phyloP scores from a whole-genome alignment of 2,113 vertebrate species.

The Nanorana parkeri region DNA sequence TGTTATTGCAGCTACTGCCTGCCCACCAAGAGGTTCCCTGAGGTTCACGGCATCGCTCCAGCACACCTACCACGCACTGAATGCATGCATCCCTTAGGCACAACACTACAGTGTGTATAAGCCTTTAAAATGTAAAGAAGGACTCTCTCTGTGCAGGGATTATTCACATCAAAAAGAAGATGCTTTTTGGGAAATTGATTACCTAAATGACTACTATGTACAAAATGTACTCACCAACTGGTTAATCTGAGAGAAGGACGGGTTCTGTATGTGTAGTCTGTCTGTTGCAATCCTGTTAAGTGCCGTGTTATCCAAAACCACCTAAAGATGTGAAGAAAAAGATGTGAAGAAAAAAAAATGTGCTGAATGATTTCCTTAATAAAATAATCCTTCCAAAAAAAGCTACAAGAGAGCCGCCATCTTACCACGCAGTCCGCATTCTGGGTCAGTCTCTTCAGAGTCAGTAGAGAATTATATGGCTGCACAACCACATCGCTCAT shows the following conservation, averaged over 20 bases:
- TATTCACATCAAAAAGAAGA: neutral
- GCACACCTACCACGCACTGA: too few species aligned
- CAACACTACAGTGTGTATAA: too few species aligned
- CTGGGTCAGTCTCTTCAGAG: constrained; percentile 95
- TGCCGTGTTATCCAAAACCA: constrained; percentile 95
- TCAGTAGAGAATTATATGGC: constrained; percentile 96
- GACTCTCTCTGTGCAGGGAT: too few species aligned
- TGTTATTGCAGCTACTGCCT: too few species aligned
- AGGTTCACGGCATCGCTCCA: too few species aligned
- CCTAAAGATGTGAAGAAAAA: constrained; percentile 75
- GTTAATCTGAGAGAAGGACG: constrained; percentile 97
- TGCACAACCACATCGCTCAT: constrained; percentile 99
- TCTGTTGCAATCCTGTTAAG: constrained; percentile 95
- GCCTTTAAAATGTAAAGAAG: too few species aligned
- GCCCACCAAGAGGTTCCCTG: too few species aligned
- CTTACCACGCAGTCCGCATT: constrained; percentile 97
- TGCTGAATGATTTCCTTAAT: neutral
- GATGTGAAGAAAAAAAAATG: too few species aligned
- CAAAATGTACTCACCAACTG: constrained; percentile 84
- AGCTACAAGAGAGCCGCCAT: neutral
- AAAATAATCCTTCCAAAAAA: neutral
- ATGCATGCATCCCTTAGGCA: too few species aligned
- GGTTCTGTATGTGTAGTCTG: constrained; percentile 95
- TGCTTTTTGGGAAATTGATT: too few species aligned
- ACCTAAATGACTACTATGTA: too few species aligned